Evolutionary conservation across 2,113 vertebrate genomes (phyloP).

Genomic region (Epinephelus moara): DNA sequence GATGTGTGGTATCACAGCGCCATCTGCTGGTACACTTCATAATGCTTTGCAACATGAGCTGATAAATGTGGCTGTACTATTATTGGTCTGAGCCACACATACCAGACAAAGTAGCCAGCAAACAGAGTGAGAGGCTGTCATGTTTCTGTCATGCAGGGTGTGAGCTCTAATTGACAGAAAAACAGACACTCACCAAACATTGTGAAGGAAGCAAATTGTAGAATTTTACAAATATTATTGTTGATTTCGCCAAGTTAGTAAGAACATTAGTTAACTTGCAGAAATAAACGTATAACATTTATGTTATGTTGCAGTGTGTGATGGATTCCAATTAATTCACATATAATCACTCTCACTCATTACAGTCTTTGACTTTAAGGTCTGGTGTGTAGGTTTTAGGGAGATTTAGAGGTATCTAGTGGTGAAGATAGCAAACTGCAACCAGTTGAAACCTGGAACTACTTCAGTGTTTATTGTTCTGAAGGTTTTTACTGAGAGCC

Average conservation of each 20-base stretch:
- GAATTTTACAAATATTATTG: not conserved
- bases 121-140: not conserved
- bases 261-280: not conserved
- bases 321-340: not conserved
- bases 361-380: not conserved
- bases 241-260: not conserved
- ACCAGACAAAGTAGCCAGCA: not conserved
- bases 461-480: too few species aligned
- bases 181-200: not conserved
- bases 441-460: too few species aligned
- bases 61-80: not conserved
- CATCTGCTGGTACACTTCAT: conserved; percentile 54
- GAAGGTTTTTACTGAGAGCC: too few species aligned
- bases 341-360: not conserved
- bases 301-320: not conserved
- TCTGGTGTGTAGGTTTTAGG: too few species aligned
- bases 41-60: not conserved
- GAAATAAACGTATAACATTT: not conserved
- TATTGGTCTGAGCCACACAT: not conserved
- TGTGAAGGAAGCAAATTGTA: not conserved
- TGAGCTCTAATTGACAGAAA: not conserved
- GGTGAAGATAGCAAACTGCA: too few species aligned
- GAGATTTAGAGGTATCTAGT: too few species aligned
- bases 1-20: conserved; percentile 31
- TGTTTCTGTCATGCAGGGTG: not conserved